Evolutionary conservation across 2,888 invertebrate genomes (phyloP), one percentile per base, ranked within the genome.

Genomic region (Cheilosia variabilis): DNA sequence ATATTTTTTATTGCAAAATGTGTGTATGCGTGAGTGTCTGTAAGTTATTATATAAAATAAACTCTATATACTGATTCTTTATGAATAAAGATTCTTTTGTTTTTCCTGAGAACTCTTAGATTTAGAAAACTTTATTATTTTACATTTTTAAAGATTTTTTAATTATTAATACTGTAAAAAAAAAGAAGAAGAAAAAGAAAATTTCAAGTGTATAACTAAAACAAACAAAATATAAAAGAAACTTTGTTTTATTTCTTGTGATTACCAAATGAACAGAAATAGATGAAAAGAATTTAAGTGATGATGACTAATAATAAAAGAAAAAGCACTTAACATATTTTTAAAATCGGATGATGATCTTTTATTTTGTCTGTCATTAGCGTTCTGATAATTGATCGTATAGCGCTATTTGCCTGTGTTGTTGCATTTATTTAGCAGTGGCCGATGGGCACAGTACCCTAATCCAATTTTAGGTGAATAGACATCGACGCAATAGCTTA

Each of bases 281-380:
- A 69, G 24, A 60, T 41, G 24, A 55, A 63, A 78, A 37, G 15
- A 47, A 72, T 41, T 63, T 43, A 79, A 79, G 79, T 79, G 79
- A 72, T 65, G 58, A 63, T 75, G 57, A 75, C 57, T 53, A 50
- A 63, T 43, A 57, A 75, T 58, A 34, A 52, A 52, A 69, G 17
- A 62, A 69, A 50, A 79, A 72, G 65, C 79, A 79, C 79, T 60
- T 72, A 72, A 79, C 72, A 72, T 79, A 72, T 79, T 79, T 79
- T 79, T 79, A 65, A 77, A 63, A 65, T 55, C 65, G 52, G 65
- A 45, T 43, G n/a, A n/a, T 50, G 17, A n/a, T 41, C 9, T 71
- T 79, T 63, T 71, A 9, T 24, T 43, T 27, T n/a, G 10, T 43
- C 43, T 43, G 7, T 22, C 31, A 4, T 34, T 31, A 31, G 55